Conservation (phyloP, 2,888 invertebrate genomes). For the Chirona hameri region DNA sequence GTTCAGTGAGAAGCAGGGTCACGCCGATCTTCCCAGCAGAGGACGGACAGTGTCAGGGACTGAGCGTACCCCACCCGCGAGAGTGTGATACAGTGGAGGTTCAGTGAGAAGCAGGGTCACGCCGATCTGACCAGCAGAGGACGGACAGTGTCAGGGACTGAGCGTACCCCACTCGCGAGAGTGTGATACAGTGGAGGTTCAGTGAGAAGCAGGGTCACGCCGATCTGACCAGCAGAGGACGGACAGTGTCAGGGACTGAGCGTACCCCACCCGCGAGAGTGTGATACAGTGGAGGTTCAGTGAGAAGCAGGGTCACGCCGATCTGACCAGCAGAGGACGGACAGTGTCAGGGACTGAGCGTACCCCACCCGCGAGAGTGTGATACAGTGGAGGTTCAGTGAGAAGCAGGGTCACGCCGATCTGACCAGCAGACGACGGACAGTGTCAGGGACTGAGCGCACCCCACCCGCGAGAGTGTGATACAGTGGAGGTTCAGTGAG, state of each 20-base stretch:
- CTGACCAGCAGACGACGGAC: conserved; percentile 59
- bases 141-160: no score
- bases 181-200: no score
- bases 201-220: conserved; percentile 58
- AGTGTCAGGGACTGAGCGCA: no score
- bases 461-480: no score
- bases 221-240: conserved; percentile 62
- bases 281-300: conserved; percentile 2
- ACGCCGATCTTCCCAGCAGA: conserved; percentile 70
- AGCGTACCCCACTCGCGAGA: no score
- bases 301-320: conserved; percentile 59
- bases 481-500: conserved; percentile 35
- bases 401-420: conserved; percentile 61
- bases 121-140: conserved; percentile 65
- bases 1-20: conserved; percentile 51
- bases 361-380: no score
- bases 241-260: no score
- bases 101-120: conserved; percentile 56
- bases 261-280: no score
- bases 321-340: conserved; percentile 61
- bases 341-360: no score
- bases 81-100: no score
- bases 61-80: no score
- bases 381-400: conserved; percentile 29
- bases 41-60: neutral